Evolutionary conservation across 2,797 vertebrate genomes (phyloP).

Genomic region (Melanitta fusca): DNA sequence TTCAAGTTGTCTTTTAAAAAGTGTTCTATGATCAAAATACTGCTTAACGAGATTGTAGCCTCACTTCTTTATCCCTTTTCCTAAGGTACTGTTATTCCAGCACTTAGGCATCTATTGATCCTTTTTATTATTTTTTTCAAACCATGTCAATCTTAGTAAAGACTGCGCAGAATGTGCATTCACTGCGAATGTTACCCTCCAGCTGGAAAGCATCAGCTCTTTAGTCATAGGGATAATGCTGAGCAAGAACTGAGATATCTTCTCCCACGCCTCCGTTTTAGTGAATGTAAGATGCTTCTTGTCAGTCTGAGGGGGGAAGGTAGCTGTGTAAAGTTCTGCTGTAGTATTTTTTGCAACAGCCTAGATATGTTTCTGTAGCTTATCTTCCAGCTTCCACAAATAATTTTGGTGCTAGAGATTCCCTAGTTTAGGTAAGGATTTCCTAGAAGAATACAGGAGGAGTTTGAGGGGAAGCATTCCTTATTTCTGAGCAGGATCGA

Average conservation of each 20-base stretch:
- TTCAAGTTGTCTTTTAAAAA: background rate
- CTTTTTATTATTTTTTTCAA: background rate
- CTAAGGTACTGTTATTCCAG: background rate
- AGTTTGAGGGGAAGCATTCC: background rate
- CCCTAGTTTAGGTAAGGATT: background rate
- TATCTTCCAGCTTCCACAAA: background rate
- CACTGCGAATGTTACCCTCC: background rate
- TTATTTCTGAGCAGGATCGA: background rate
- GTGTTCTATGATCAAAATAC: background rate
- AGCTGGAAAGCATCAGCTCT: background rate
- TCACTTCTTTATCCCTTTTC: background rate
- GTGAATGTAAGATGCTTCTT: background rate
- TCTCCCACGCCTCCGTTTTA: rapidly evolving
- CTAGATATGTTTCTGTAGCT: background rate
- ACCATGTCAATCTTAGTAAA: background rate
- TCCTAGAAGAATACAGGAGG: background rate
- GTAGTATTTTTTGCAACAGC: background rate
- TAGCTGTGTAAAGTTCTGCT: background rate
- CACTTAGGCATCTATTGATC: background rate
- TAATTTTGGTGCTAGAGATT: background rate
- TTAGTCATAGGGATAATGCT: background rate
- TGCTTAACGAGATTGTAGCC: background rate
- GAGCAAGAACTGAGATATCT: rapidly evolving
- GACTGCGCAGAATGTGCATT: background rate
- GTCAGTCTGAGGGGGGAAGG: background rate